A percentile compares a stretch with the other conserved stretches of the same genome.
phyloP scores from a whole-genome alignment of 2,113 vertebrate genomes.

The Pteruthius melanotis region DNA sequence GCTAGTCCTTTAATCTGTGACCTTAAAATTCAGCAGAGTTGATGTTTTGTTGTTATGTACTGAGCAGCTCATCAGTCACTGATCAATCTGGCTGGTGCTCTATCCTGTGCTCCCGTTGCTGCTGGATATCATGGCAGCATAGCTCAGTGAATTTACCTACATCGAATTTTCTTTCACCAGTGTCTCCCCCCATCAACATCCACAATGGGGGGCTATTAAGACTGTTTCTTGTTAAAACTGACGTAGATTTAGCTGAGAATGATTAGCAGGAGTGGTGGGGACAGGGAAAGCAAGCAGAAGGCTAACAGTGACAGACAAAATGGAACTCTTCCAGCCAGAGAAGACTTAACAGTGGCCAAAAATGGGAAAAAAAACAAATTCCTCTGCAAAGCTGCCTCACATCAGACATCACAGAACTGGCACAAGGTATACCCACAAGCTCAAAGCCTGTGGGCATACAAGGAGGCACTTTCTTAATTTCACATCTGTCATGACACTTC shows the following conservation, averaged over 20 bases:
- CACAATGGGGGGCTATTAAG: not conserved
- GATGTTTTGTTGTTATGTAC: not conserved
- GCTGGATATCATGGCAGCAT: not conserved
- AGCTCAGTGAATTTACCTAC: not conserved
- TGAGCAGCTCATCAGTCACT: not conserved
- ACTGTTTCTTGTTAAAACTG: not conserved
- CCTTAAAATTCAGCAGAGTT: slow-evolving; percentile 47
- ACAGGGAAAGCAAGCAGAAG: not conserved
- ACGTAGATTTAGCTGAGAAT: not conserved
- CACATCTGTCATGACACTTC: not conserved
- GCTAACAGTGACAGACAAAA: not conserved
- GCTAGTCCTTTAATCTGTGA: slow-evolving; percentile 54
- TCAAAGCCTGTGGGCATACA: not conserved
- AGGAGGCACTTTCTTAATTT: not conserved
- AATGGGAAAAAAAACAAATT: not conserved
- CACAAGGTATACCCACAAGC: not conserved
- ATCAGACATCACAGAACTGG: not conserved
- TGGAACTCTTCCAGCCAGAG: not conserved
- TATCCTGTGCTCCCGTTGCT: not conserved
- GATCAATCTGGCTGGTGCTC: not conserved
- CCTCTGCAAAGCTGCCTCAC: not conserved
- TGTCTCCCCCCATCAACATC: not conserved
- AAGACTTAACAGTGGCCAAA: not conserved
- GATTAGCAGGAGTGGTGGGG: not conserved
- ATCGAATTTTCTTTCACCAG: not conserved